Evolutionary conservation across 2,797 vertebrate genomes (phyloP).

Genomic region (Perodicticus potto): DNA sequence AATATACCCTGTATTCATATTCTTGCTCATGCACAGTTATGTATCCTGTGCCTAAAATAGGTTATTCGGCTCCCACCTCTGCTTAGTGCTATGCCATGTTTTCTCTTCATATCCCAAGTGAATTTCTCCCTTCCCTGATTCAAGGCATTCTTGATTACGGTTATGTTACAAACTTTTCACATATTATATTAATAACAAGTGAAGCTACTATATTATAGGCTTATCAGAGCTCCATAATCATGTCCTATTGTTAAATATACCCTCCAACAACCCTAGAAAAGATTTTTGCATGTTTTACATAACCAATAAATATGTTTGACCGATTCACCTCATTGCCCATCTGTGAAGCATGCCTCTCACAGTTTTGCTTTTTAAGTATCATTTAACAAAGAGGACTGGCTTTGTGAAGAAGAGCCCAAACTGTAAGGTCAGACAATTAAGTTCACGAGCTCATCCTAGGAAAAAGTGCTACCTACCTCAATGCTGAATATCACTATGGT

Average conservation of each 20-base stretch:
- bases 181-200: not conserved
- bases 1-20: not conserved
- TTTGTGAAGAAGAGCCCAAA: not conserved
- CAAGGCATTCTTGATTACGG: not conserved
- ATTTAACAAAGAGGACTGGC: constrained; percentile 27
- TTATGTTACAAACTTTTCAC: not conserved
- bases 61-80: not conserved
- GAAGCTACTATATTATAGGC: not conserved
- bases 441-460: too few relatives aligned
- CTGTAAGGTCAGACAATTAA: not conserved
- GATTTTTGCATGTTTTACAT: not conserved
- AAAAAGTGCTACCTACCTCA: too few relatives aligned
- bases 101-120: constrained; percentile 1
- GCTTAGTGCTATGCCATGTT: not conserved
- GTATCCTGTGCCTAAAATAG: not conserved
- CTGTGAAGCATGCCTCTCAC: not conserved
- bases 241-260: not conserved
- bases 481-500: too few relatives aligned
- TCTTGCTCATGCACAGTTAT: not conserved
- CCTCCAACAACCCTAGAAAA: not conserved
- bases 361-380: constrained; percentile 10
- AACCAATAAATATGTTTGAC: not conserved
- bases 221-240: not conserved
- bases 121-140: constrained; percentile 30
- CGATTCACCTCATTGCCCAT: not conserved